Evolutionary conservation across 1,140 invertebrate genomes (phyloP), one percentile per base, ranked within the genome.

Genomic region (Formica exsecta): DNA sequence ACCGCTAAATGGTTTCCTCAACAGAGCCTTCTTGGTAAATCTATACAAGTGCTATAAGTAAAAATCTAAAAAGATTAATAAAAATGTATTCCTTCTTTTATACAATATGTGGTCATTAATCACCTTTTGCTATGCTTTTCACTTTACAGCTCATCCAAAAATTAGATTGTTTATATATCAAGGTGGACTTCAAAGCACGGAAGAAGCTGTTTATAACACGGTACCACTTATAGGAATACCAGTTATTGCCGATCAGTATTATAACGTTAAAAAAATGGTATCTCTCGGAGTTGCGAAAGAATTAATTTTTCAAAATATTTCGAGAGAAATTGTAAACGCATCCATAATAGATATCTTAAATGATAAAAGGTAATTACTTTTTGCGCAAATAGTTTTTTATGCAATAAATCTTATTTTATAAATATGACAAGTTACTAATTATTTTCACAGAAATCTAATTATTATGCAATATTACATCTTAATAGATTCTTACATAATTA

Each of bases 211-310:
- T n/a, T 91, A 93, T 74, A 91, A 93, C 48, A 93, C 89, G 0
- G 93, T 96, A 0, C 96, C 96, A 2, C 76, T 96, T 6, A 44
- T 96, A 6, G 95, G 92, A 8, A 83, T 96, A 44, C 96, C 96
- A 2, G 11, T 94, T 22, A 66, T 93, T 0, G 91, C 73, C 5
- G 93, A 94, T 87, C 94, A 94, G 48, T 87, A 86, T 25, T 29
- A 29, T 32, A 87, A 94, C 32, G 38, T 89, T 16, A 11, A 7
- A 0, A 93, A 87, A 44, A 77, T 93, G 88, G 75, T 79, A 13
- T 51, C 38, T 13, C 68, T 92, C 22, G 91, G 93, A 0, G 59
- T 93, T 16, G 92, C 77, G 4, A 91, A 83, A 29, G 3, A 3
- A 13, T 16, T 93, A 22, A 87, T 90, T 91, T 8, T 57, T 25